Percentiles rank a stretch among this genome's conserved stretches.
phyloP scores from a whole-genome alignment of 2,797 vertebrate species.

The Parauchenoglanis ngamensis region DNA sequence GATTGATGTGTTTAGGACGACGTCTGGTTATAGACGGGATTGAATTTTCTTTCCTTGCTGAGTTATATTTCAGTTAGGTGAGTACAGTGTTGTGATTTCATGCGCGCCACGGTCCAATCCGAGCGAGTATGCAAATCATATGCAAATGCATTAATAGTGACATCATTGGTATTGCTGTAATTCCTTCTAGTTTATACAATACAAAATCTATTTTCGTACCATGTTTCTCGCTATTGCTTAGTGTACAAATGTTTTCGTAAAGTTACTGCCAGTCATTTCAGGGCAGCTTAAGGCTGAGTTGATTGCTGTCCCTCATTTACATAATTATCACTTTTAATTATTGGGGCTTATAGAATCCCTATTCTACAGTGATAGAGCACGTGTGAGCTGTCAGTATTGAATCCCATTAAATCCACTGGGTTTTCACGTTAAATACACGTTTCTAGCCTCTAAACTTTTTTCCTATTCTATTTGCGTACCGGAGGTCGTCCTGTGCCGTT shows the following conservation, averaged over 20 bases:
- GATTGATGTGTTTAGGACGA: background rate
- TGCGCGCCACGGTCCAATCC: background rate
- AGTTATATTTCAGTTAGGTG: background rate
- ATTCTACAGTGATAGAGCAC: background rate
- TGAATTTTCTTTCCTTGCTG: background rate
- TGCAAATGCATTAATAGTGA: background rate
- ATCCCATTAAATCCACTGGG: background rate
- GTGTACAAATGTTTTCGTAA: background rate
- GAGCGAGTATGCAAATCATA: background rate
- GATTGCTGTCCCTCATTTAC: slow-evolving; percentile 31
- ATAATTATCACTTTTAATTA: slow-evolving; percentile 47
- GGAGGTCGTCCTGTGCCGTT: slow-evolving; percentile 47
- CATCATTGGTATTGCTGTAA: background rate
- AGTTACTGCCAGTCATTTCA: slow-evolving; percentile 23
- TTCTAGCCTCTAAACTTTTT: slow-evolving; percentile 5
- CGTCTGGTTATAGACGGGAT: background rate
- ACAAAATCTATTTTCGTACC: background rate
- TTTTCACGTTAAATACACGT: background rate
- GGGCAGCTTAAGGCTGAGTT: slow-evolving; percentile 23
- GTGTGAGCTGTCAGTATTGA: background rate
- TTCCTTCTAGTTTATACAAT: no score
- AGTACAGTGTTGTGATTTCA: background rate
- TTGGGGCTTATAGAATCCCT: slow-evolving; percentile 20
- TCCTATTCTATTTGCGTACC: slow-evolving; percentile 37
- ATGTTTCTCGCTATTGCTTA: background rate